Percentiles rank a stretch among this genome's conserved stretches.
Evolutionary conservation across 2,113 vertebrate genomes (phyloP).

Genomic region (Catharus bicknelli): DNA sequence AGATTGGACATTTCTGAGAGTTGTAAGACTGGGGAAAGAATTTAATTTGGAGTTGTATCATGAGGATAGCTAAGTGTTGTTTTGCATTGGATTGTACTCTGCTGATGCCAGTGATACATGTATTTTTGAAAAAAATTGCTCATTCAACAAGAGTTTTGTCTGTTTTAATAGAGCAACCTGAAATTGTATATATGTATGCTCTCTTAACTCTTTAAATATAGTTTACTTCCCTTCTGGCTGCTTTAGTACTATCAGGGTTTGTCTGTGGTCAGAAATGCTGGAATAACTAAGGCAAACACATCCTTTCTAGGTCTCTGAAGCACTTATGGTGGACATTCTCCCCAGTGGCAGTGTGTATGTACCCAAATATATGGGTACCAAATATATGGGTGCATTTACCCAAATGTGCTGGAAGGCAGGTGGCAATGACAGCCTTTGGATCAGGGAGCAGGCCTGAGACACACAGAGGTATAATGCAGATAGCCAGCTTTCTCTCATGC

Average conservation of each 20-base stretch:
- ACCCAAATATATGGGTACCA: background rate
- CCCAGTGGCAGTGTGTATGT: background rate
- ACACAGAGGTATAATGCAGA: background rate
- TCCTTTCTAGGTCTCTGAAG: background rate
- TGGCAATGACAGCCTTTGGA: background rate
- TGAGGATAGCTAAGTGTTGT: background rate
- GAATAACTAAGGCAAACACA: background rate
- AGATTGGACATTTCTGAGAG: background rate
- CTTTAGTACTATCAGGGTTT: background rate
- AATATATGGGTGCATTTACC: background rate
- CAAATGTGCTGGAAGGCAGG: background rate
- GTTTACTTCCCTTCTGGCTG: fast-evolving
- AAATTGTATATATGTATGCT: fast-evolving
- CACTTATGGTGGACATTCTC: fast-evolving
- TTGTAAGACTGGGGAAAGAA: background rate
- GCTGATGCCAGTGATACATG: background rate
- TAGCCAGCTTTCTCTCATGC: background rate
- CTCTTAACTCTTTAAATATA: background rate
- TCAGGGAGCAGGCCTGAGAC: background rate
- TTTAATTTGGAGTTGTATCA: background rate
- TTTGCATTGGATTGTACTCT: background rate
- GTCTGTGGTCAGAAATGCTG: fast-evolving
- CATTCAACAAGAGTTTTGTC: background rate
- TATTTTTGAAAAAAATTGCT: background rate
- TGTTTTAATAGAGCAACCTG: background rate